Base-by-base conservation (phyloP, 2,888 invertebrate species). In the Latheticus oryzae region DNA sequence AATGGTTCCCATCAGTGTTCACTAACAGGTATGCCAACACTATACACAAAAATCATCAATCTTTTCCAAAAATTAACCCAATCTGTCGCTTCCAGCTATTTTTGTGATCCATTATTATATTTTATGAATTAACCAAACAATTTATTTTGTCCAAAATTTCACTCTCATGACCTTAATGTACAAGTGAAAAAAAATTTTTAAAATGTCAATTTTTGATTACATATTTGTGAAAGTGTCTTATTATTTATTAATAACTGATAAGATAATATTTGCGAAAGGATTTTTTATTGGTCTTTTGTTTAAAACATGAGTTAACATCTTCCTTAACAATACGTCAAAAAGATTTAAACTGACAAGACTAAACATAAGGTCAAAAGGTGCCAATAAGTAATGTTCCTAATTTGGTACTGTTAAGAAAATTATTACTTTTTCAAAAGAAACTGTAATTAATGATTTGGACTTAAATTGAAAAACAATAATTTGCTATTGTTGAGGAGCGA, bases 1-100 rank as follows among this genome's bases (percentile, higher is more conserved):
- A 59, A 69, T 72, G 67, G 62, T 72, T 2, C 74, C 75, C 11
- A 70, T 75, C 47, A 70, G 70, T 15, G 68, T 68, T 9, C 63
- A 62, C 55, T 70, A 56, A 32, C 13, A 21, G 45, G 45, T 45
- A 32, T 4, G 28, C 3, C 8, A 37, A 9, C 28, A 28, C 28
- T 28, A 28, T 1, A 28, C 5, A 9, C 28, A 12, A 28, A 28
- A 9, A 12, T 5, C 28, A 28, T 28, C 28, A 28, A 28, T 28
- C 28, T 28, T 28, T 2, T 2, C n/a, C n/a, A n/a, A n/a, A n/a
- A n/a, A n/a, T n/a, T n/a, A n/a, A n/a, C n/a, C n/a, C n/a, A n/a
- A n/a, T n/a, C n/a, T n/a, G n/a, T n/a, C n/a, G n/a, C n/a, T n/a
- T n/a, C n/a, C n/a, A n/a, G n/a, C n/a, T n/a, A n/a, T n/a, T n/a